A percentile compares a stretch with the other conserved stretches of the same genome.
phyloP scores from a whole-genome alignment of 2,113 vertebrate genomes.

The Hemicordylus capensis region DNA sequence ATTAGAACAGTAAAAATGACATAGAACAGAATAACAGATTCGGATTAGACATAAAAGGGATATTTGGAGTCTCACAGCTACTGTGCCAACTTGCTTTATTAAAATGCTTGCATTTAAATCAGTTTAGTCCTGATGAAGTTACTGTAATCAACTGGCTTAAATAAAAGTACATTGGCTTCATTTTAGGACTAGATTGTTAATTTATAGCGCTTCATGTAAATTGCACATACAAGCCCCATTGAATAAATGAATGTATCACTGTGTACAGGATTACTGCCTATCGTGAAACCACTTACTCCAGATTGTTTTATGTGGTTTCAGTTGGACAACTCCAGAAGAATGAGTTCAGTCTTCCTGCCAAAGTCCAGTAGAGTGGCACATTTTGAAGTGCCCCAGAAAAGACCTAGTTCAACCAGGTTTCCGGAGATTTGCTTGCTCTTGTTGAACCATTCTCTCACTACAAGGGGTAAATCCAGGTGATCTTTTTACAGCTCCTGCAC shows the following conservation, averaged over 20 bases:
- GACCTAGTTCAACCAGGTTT: not conserved
- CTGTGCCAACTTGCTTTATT: too few relatives aligned
- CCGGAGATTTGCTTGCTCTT: not conserved
- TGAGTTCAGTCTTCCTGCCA: not conserved
- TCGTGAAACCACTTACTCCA: not conserved
- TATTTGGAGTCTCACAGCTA: too few relatives aligned
- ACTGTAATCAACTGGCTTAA: too few relatives aligned
- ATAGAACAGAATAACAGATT: too few relatives aligned
- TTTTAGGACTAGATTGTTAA: too few relatives aligned
- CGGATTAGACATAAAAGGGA: too few relatives aligned
- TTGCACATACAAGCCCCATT: too few relatives aligned
- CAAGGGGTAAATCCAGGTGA: not conserved
- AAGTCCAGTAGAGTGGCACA: not conserved
- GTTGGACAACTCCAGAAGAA: not conserved
- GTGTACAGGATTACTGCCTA: not conserved
- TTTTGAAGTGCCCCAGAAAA: not conserved
- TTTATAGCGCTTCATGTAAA: too few relatives aligned
- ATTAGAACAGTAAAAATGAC: too few relatives aligned
- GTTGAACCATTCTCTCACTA: not conserved
- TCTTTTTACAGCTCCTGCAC: not conserved
- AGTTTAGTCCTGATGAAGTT: too few relatives aligned
- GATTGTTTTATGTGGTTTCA: not conserved
- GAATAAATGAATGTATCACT: not conserved
- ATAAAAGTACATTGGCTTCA: too few relatives aligned
- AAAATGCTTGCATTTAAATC: too few relatives aligned